Conservation (phyloP, 1,140 invertebrate species). For the Phymastichus coffea region DNA sequence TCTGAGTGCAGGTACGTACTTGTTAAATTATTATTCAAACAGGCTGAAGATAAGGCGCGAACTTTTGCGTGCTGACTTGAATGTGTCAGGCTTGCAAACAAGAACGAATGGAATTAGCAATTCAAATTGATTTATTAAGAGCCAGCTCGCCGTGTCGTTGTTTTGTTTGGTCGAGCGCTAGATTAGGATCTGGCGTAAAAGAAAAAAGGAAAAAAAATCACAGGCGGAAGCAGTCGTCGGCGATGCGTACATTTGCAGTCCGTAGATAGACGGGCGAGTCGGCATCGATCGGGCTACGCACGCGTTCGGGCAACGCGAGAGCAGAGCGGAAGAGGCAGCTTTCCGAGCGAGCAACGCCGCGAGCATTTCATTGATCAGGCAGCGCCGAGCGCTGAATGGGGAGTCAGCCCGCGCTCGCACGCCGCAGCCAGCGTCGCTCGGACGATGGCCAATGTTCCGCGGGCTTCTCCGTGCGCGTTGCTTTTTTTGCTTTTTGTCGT, state of each 20-base stretch:
- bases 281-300: slow-evolving; percentile 2
- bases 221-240: too few species aligned
- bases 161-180: too few species aligned
- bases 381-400: neutral
- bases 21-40: neutral
- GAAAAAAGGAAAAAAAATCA: too few species aligned
- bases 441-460: neutral
- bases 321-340: slow-evolving; percentile 4
- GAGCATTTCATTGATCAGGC: slow-evolving; percentile 11
- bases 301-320: neutral
- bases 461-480: neutral
- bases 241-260: too few species aligned
- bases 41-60: neutral
- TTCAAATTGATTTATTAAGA: too few species aligned
- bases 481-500: too few species aligned
- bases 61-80: neutral
- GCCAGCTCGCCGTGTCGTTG: too few species aligned
- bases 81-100: neutral
- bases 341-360: neutral
- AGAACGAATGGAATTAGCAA: too few species aligned
- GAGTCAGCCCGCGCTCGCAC: too few species aligned
- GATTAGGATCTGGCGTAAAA: too few species aligned
- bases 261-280: too few species aligned
- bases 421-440: too few species aligned
- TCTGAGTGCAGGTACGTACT: neutral